phyloP scores from a whole-genome alignment of 1,140 invertebrate genomes.

The Rhyzopertha dominica region DNA sequence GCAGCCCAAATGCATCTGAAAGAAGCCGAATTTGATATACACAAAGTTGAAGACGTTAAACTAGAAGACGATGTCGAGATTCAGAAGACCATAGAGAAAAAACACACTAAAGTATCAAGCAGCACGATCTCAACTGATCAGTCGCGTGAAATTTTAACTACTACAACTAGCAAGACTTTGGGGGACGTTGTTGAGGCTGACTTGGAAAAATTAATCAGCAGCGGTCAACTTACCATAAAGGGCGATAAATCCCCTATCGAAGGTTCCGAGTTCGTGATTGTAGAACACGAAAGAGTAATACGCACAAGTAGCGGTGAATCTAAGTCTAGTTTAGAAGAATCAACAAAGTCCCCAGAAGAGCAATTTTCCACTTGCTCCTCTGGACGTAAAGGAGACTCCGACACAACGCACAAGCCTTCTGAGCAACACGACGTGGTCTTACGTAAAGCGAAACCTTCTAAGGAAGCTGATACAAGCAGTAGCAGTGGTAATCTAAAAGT shows the following conservation, averaged over 20 bases:
- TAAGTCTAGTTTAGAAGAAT: conserved; percentile 44
- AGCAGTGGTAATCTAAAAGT: conserved; percentile 50
- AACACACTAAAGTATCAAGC: conserved; percentile 11
- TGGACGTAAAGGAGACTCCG: conserved; percentile 31
- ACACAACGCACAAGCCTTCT: conserved; percentile 19
- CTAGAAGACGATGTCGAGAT: conserved; percentile 13
- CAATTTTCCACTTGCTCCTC: conserved; percentile 38
- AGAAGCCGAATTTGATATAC: conserved; percentile 7
- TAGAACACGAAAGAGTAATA: conserved; percentile 27
- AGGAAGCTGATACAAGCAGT: conserved; percentile 42
- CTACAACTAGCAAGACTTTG: conserved; percentile 16
- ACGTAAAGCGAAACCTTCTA: conserved; percentile 36
- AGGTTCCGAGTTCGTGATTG: not conserved
- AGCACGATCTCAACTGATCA: conserved; percentile 17
- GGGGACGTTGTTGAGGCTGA: conserved; percentile 8
- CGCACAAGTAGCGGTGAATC: conserved; percentile 43
- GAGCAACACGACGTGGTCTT: conserved; percentile 38
- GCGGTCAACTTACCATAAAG: too few relatives aligned
- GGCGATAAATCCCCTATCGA: too few relatives aligned
- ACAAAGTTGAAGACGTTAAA: conserved; percentile 9
- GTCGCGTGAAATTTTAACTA: conserved; percentile 20
- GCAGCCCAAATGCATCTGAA: conserved; percentile 12
- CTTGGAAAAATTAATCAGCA: conserved; percentile 13
- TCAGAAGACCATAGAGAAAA: conserved; percentile 19
- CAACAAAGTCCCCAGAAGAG: conserved; percentile 43